Evolutionary conservation across 2,797 vertebrate genomes (phyloP), one percentile per base, ranked within the genome.

Genomic region (Xenops minutus): DNA sequence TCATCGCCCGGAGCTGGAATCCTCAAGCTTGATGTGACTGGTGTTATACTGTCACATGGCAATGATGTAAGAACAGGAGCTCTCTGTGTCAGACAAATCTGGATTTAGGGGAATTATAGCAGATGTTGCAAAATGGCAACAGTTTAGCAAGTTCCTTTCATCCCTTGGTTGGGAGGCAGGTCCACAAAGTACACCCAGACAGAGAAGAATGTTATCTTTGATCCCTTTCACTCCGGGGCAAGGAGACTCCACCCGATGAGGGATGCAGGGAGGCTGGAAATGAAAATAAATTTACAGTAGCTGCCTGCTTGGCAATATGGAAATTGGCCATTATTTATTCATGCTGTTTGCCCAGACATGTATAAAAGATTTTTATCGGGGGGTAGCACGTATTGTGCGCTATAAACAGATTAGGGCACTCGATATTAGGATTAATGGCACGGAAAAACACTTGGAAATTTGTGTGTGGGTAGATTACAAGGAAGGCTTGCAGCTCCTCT

Each of bases 91-190:
- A 98, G 98, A 97, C 98, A 98, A 98, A 98, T 98, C 98, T 98
- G 98, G 98, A 98, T 98, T 98, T 98, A 98, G 97, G 97, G 98
- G 98, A 98, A 98, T 98, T 98, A 98, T 98, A 98, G 98, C 98
- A 98, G 98, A 98, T 98, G 98, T 98, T 98, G 98, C 97, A 98
- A 98, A 98, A 98, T 97, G 98, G 98, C 98, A 98, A 98, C 98
- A 98, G 98, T 98, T 98, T 98, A 98, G 98, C 90, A 93, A 98
- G 97, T 97, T 97, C 98, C 97, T 98, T 98, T 98, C 98, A 98
- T 98, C 98, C 98, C 88, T 27, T 95, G 85, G 95, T 98, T 95
- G 96, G 98, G 98, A 98, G 97, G 97, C 98, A 98, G 96, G 97
- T 95, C 97, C 89, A 93, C 97, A 98, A 98, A 98, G 94, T 98